These are phyloP conservation scores for Byasa hedistus DNA, from an alignment of 2,888 invertebrate genomes.

Conservation along the genomic window DNA sequence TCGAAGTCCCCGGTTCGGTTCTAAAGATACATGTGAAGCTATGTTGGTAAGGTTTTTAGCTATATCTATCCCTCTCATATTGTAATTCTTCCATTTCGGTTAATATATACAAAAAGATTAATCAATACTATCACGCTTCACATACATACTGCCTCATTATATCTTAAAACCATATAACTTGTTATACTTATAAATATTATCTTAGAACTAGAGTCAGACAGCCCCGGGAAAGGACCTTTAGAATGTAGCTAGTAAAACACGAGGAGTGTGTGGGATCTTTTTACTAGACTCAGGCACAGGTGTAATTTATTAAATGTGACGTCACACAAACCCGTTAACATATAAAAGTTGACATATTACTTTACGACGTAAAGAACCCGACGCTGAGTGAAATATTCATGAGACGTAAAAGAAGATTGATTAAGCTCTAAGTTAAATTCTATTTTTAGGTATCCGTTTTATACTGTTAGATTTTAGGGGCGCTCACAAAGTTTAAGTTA, in stretches of 20 bases:
- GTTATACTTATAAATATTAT: neutral
- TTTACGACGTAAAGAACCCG: neutral
- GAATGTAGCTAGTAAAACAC: slow-evolving; percentile 5
- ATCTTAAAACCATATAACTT: no score
- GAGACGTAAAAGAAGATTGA: neutral
- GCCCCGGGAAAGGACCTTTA: slow-evolving; percentile 6
- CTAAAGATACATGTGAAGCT: no score
- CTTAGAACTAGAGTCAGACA: neutral
- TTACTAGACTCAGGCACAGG: slow-evolving; percentile 10
- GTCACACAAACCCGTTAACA: slow-evolving; percentile 17
- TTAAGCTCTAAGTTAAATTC: neutral
- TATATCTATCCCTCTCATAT: no score
- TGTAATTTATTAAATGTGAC: slow-evolving; percentile 22
- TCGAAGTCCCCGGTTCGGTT: no score
- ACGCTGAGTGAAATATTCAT: neutral
- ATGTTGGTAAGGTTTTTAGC: no score
- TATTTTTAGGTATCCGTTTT: neutral
- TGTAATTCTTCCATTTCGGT: no score
- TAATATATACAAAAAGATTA: no score
- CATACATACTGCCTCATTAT: no score
- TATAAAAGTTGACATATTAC: slow-evolving; percentile 14
- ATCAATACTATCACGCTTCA: no score
- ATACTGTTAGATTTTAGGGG: no score
- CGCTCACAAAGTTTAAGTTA: no score
- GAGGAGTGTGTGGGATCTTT: slow-evolving; percentile 11